Evolutionary conservation across 2,888 invertebrate species (phyloP).

Genomic region (Pterostichus niger): DNA sequence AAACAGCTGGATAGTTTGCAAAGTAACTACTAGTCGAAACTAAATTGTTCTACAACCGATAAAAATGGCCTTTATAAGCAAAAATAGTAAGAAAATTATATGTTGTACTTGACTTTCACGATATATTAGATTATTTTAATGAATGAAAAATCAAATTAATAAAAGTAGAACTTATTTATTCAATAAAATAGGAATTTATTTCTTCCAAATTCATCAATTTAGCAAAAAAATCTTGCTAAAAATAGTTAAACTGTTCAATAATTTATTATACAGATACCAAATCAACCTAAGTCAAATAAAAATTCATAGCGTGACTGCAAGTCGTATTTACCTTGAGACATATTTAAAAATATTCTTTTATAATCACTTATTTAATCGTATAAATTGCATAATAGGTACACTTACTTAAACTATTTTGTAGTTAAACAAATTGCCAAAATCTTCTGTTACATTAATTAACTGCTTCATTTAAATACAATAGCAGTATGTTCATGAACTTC

Average conservation of each 20-base stretch:
- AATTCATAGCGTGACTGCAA: slow-evolving; percentile 36
- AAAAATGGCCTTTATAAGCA: too few relatives aligned
- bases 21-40: too few relatives aligned
- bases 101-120: too few relatives aligned
- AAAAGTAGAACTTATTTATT: too few relatives aligned
- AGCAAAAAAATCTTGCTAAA: neutral
- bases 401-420: slow-evolving; percentile 14
- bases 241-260: slow-evolving; percentile 36
- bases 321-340: slow-evolving; percentile 6
- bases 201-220: too few relatives aligned
- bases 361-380: slow-evolving; percentile 8
- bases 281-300: neutral
- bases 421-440: too few relatives aligned
- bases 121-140: too few relatives aligned
- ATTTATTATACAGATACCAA: slow-evolving; percentile 7
- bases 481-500: neutral
- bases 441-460: neutral
- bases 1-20: too few relatives aligned
- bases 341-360: slow-evolving; percentile 20
- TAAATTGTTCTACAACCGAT: too few relatives aligned
- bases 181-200: too few relatives aligned
- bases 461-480: slow-evolving; percentile 4
- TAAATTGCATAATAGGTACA: slow-evolving; percentile 3
- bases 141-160: too few relatives aligned
- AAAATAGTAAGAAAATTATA: too few relatives aligned